Conservation (phyloP, 2,113 vertebrate genomes). For the Ascaphus truei region DNA sequence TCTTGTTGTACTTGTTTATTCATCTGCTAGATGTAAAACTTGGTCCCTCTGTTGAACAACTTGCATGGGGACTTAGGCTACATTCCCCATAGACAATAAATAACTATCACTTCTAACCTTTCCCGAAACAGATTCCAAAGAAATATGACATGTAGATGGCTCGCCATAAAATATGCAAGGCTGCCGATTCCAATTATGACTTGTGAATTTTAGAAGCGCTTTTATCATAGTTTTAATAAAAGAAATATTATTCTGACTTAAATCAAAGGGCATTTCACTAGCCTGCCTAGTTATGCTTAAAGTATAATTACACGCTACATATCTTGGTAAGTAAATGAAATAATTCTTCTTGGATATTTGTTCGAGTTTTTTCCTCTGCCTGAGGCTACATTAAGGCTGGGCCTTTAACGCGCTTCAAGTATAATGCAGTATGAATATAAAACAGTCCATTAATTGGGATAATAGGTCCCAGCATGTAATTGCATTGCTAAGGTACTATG, state of each 20-base stretch:
- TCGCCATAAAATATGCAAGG: conserved; percentile 31
- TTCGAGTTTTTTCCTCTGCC: conserved; percentile 61
- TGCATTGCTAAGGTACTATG: conserved; percentile 74
- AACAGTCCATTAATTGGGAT: conserved; percentile 85
- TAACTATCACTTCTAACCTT: conserved; percentile 46
- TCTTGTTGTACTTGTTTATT: conserved; percentile 44
- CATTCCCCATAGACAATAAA: conserved; percentile 34
- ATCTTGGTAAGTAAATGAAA: conserved; percentile 68
- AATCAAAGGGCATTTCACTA: conserved; percentile 59
- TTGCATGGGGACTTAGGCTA: conserved; percentile 34
- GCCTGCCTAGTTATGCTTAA: conserved; percentile 52
- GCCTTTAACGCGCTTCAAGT: conserved; percentile 64
- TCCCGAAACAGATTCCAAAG: conserved; percentile 41
- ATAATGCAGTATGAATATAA: conserved; percentile 74
- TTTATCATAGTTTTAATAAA: conserved; percentile 46
- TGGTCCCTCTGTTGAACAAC: conserved; percentile 34
- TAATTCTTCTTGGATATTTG: conserved; percentile 63
- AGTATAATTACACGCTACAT: conserved; percentile 61
- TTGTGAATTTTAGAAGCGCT: conserved; percentile 41
- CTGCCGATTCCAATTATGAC: conserved; percentile 31
- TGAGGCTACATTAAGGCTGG: conserved; percentile 59
- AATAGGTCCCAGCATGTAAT: conserved; percentile 81
- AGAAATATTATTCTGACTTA: conserved; percentile 47
- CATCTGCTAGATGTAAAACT: conserved; percentile 23
- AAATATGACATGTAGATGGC: conserved; percentile 3